Base-by-base conservation (phyloP, 2,888 invertebrate genomes). In the Andricus curvator region DNA sequence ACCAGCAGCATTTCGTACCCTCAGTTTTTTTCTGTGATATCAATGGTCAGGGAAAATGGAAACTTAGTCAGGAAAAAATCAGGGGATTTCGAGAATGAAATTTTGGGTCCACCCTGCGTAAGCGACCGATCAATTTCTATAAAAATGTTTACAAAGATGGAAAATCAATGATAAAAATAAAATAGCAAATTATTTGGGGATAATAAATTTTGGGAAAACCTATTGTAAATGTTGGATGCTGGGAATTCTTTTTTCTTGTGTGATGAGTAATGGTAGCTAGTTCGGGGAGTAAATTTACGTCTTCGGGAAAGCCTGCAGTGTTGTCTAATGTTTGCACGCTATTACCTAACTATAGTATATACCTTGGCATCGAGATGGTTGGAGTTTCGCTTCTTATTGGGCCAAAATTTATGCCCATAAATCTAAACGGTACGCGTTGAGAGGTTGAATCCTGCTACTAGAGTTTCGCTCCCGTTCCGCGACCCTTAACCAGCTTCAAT, bases 401-500 rank as follows among this genome's bases (percentile, higher is more conserved):
- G 81, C 84, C 85, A 87, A 88, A 89, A 90, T 90, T 89, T 88
- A 87, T 87, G 87, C 84, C 84, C 88, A 88, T 89, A 90, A 89
- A 89, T 90, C 87, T 88, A 87, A 83, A 81, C 83, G 85, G 84
- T 86, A 85, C 85, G 82, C 85, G 88, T 85, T 81, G 88, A 90
- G 90, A 90, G 88, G 87, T 86, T 85, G 88, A 88, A 85, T 86
- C 86, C 87, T 89, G 85, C 87, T 86, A 79, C 82, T 84, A 82
- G 83, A 90, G 88, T 87, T 90, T 89, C 56, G n/a, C 74, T 56
- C 56, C 74, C 56, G n/a, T 74, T 74, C 74, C 70, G 51, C 70
- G 20, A 70, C 51, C 70, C 70, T 70, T 62, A 62, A 62, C 25
- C 62, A 62, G 62, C 62, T 62, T 87, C 84, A 84, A 84, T 64